Evolutionary conservation across 2,888 invertebrate species (phyloP).

Genomic region (Xanthia icteritia): DNA sequence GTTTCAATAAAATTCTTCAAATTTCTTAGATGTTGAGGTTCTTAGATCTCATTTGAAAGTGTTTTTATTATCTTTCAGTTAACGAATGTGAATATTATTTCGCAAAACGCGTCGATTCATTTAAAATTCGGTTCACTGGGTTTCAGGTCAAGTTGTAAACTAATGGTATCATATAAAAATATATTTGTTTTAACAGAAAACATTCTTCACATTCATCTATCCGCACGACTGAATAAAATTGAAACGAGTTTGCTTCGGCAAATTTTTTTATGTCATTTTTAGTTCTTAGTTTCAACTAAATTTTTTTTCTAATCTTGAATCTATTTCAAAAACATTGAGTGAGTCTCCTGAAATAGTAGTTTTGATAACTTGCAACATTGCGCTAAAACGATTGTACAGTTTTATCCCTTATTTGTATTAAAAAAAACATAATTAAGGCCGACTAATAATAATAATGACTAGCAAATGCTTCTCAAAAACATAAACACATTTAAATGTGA

Average conservation of each 20-base stretch:
- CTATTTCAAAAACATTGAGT: neutral
- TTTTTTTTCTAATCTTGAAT: neutral
- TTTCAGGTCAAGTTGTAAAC: constrained; percentile 28
- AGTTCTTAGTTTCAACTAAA: neutral
- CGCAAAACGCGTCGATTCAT: constrained; percentile 10
- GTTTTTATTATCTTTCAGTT: constrained; percentile 20
- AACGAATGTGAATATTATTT: constrained; percentile 36
- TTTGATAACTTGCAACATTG: neutral
- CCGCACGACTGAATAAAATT: constrained; percentile 17
- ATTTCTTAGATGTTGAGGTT: neutral
- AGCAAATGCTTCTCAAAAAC: constrained; percentile 43
- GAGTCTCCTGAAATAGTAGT: neutral
- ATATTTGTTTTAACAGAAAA: constrained; percentile 35
- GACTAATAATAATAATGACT: constrained; percentile 6
- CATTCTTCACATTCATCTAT: constrained; percentile 18
- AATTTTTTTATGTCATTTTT: neutral
- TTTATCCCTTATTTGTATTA: too few relatives aligned
- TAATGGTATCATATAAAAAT: constrained; percentile 30
- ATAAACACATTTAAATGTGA: constrained; percentile 65
- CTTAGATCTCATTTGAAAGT: constrained; percentile 1
- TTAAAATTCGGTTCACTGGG: constrained; percentile 27
- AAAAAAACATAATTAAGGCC: neutral
- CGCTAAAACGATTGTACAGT: neutral
- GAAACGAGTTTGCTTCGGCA: neutral
- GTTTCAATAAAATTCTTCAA: neutral